Evolutionary conservation across 2,888 invertebrate species (phyloP).

Genomic region (Lycocerus yunnanus): DNA sequence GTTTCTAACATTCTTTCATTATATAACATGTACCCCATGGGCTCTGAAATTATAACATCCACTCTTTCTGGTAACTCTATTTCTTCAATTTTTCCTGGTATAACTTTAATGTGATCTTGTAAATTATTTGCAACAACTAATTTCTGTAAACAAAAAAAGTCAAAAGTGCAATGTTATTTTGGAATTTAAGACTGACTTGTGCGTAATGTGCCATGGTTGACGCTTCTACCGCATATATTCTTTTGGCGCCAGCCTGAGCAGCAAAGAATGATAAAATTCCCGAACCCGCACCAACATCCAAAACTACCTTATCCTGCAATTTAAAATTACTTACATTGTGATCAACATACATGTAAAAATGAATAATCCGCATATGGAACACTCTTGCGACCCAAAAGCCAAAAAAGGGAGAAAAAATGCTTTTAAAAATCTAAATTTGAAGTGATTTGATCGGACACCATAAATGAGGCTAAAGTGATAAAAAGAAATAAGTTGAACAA

Average conservation of each 20-base stretch:
- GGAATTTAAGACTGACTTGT: conserved; percentile 58
- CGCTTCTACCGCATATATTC: conserved; percentile 99
- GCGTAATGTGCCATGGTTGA: conserved; percentile 98
- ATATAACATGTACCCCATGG: conserved; percentile 99
- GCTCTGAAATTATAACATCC: conserved; percentile 97
- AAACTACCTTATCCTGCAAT: conserved; percentile 77
- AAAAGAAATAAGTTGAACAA: background rate
- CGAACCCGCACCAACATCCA: conserved; percentile 98
- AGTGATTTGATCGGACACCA: too few species aligned
- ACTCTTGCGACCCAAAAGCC: too few species aligned
- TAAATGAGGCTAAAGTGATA: too few species aligned
- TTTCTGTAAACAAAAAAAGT: conserved; percentile 57
- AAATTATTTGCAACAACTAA: conserved; percentile 90
- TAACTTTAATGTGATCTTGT: conserved; percentile 84
- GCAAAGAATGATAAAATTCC: conserved; percentile 99
- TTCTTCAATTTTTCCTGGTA: conserved; percentile 98
- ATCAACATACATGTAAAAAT: too few species aligned
- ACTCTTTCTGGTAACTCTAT: conserved; percentile 93
- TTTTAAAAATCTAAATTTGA: too few species aligned
- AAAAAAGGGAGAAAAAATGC: too few species aligned
- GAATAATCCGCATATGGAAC: too few species aligned
- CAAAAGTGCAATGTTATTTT: background rate
- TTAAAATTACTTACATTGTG: background rate
- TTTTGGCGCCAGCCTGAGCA: conserved; percentile 93
- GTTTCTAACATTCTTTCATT: conserved; percentile 99